Evolutionary conservation across 1,140 invertebrate species (phyloP).

Genomic region (Brachionus asplanchnoidis): DNA sequence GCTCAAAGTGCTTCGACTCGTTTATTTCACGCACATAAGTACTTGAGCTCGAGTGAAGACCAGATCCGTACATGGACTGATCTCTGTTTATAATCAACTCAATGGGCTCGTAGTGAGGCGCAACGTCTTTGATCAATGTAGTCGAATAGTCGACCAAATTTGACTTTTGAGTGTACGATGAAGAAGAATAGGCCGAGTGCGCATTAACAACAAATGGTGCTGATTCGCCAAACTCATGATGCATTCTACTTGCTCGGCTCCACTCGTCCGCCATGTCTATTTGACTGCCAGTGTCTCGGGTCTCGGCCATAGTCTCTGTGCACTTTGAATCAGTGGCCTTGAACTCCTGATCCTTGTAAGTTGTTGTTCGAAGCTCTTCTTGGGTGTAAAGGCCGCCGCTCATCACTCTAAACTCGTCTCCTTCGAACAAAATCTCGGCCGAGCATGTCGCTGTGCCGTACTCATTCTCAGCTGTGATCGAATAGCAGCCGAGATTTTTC

Average conservation of each 20-base stretch:
- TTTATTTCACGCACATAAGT: constrained; percentile 32
- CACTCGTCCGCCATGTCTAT: background rate
- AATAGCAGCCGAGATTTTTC: constrained; percentile 28
- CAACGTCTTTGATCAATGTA: constrained; percentile 17
- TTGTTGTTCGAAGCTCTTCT: background rate
- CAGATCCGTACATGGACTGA: background rate
- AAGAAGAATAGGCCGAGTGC: background rate
- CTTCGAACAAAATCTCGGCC: constrained; percentile 36
- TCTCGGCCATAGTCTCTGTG: background rate
- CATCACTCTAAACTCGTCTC: background rate
- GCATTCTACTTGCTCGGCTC: background rate
- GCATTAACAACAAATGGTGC: background rate
- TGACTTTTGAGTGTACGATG: background rate
- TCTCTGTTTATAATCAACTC: constrained; percentile 29
- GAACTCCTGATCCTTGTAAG: background rate
- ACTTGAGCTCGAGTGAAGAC: background rate
- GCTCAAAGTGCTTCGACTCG: background rate
- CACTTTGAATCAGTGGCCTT: background rate
- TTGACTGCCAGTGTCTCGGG: background rate
- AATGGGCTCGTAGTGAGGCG: constrained; percentile 4
- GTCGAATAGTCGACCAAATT: constrained; percentile 34
- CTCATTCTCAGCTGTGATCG: constrained; percentile 31
- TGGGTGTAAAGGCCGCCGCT: background rate
- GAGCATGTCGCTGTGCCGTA: constrained; percentile 30
- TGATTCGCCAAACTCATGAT: background rate